phyloP scores from a whole-genome alignment of 2,113 vertebrate genomes.

The Hiodon alosoides region DNA sequence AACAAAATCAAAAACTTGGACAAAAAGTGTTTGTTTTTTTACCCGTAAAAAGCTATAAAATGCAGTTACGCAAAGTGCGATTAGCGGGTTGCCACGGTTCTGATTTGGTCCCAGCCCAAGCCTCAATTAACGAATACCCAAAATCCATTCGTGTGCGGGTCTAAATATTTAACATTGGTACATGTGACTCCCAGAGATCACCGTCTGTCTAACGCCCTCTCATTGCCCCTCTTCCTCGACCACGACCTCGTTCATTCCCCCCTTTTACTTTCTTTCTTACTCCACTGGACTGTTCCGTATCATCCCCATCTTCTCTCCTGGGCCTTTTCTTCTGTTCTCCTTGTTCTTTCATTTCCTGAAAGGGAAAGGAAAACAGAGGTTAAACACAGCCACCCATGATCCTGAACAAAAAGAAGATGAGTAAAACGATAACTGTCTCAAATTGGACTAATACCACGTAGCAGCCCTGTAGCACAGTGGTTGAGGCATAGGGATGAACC shows the following conservation, averaged over 20 bases:
- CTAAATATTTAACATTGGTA: background rate
- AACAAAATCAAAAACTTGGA: no score
- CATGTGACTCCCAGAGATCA: background rate
- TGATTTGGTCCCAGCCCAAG: no score
- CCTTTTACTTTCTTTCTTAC: slow-evolving; percentile 87
- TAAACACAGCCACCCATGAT: background rate
- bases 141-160: background rate
- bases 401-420: no score
- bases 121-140: no score
- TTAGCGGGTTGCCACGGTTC: no score
- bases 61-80: no score
- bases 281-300: slow-evolving; percentile 79
- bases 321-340: slow-evolving; percentile 79
- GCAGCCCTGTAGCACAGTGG: no score
- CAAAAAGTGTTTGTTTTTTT: no score
- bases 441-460: no score
- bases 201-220: slow-evolving; percentile 9
- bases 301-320: slow-evolving; percentile 57
- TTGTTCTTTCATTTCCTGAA: slow-evolving; percentile 85
- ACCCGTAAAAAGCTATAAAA: no score
- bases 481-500: no score
- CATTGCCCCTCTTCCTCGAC: background rate
- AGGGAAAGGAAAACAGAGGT: slow-evolving; percentile 23
- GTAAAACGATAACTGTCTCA: no score
- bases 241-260: slow-evolving; percentile 45